Evolutionary conservation across 2,113 vertebrate species (phyloP).

Genomic region (Ochotona princeps): DNA sequence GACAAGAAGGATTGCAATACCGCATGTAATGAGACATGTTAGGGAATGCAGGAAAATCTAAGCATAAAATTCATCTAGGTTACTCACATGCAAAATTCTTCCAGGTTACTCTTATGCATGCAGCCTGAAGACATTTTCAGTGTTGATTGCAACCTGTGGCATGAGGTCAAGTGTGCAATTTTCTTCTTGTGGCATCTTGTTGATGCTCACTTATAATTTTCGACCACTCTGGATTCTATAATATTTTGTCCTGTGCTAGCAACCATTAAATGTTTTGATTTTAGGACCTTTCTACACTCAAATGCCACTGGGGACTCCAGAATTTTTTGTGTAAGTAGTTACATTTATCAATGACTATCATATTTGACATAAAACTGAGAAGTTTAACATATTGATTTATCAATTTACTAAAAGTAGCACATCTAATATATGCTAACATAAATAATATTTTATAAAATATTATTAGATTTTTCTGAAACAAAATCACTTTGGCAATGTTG

Average conservation of each 20-base stretch:
- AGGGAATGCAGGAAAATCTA: too few relatives aligned
- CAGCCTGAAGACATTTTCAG: too few relatives aligned
- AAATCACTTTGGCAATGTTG: background rate
- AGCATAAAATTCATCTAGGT: too few relatives aligned
- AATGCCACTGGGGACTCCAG: background rate
- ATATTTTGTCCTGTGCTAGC: background rate
- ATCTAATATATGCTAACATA: background rate
- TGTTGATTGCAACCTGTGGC: too few relatives aligned
- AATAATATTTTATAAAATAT: background rate
- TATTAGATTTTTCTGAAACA: background rate
- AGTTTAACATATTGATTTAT: background rate
- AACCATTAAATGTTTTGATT: background rate
- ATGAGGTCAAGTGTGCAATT: too few relatives aligned
- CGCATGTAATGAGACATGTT: too few relatives aligned
- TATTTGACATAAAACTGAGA: background rate
- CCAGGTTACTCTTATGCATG: too few relatives aligned
- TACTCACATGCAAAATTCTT: too few relatives aligned
- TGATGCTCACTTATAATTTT: too few relatives aligned
- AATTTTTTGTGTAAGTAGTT: background rate
- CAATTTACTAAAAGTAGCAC: slow-evolving; percentile 41
- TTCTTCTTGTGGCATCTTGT: too few relatives aligned
- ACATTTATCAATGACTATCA: background rate
- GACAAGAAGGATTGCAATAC: too few relatives aligned
- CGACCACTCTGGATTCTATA: too few relatives aligned
- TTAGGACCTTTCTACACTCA: background rate